Evolutionary conservation across 2,888 invertebrate genomes (phyloP), one percentile per base, ranked within the genome.

Genomic region (Glaucopsyche alexis): DNA sequence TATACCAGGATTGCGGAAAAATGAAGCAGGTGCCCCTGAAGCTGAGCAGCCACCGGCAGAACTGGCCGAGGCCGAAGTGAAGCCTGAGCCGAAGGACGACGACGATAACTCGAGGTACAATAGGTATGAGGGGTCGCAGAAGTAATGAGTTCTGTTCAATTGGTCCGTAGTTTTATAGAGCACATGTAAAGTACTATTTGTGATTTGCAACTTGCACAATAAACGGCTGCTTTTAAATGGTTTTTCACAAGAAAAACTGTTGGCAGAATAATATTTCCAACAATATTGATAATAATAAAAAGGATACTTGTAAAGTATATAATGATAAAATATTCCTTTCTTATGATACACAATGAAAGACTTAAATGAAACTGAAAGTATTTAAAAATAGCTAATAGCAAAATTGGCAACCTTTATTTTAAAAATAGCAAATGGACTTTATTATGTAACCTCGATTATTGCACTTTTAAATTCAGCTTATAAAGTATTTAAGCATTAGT

Each of bases 31-130:
- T 5, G 88, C 89, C 16, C 93, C 94, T 74, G 82, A 82, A 11
- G 71, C 83, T 0, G 93, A 94, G 76, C 82, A 90, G 6, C 90
- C 93, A 75, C 87, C 90, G 2, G 88, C 86, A 16, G 89, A 93
- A 52, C 81, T 81, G n/a, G 89, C 93, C 76, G 94, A 94, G 78
- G 11, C 72, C 7, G 84, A 87, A 9, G 85, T 85, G 60, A 91
- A 87, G 78, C 82, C 86, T 0, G 92, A 92, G 78, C 87, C 83
- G 67, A 95, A 95, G 87, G 97, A 97, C 83, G 97, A 97, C 90
- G 97, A 97, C 88, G 97, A 97, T 93, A 96, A 97, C 93, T 96
- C 96, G 91, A 96, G 96, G 96, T 96, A 95, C 93, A 95, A 93
- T 94, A 95, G 95, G 95, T 95, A 95, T 93, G 95, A 84, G 92